Conservation (phyloP, 2,113 vertebrate species). For the Haemorhous mexicanus region DNA sequence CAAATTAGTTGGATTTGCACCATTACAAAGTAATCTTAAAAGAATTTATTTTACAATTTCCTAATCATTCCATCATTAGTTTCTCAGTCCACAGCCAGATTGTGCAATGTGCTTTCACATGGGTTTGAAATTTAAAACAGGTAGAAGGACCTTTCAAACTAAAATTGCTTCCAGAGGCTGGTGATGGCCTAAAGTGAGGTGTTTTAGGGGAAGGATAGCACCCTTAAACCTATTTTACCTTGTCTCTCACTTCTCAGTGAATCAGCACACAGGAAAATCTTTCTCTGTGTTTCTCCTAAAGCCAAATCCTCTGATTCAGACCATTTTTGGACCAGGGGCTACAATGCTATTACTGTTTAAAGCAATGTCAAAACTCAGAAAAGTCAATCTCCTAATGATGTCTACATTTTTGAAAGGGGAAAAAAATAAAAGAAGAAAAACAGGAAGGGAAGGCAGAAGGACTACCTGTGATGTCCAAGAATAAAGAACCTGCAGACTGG, state of each 20-base stretch:
- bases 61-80: background rate
- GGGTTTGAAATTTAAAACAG: background rate
- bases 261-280: background rate
- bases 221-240: background rate
- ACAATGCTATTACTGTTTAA: background rate
- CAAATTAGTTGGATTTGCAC: constrained; percentile 1
- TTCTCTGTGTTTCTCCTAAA: background rate
- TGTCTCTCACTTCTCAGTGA: background rate
- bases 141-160: background rate
- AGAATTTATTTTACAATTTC: background rate
- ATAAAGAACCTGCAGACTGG: background rate
- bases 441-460: background rate
- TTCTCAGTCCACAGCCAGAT: background rate
- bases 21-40: background rate
- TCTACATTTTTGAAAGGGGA: background rate
- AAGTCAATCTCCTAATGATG: background rate
- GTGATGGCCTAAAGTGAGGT: background rate
- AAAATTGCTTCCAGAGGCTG: background rate
- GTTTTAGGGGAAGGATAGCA: background rate
- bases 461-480: background rate
- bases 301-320: background rate
- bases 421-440: too few relatives aligned
- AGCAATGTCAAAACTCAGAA: background rate
- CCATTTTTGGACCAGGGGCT: background rate
- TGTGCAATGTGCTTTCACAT: background rate